Evolutionary conservation across 2,113 vertebrate genomes (phyloP), one percentile per base, ranked within the genome.

Genomic region (Ochotona curzoniae): DNA sequence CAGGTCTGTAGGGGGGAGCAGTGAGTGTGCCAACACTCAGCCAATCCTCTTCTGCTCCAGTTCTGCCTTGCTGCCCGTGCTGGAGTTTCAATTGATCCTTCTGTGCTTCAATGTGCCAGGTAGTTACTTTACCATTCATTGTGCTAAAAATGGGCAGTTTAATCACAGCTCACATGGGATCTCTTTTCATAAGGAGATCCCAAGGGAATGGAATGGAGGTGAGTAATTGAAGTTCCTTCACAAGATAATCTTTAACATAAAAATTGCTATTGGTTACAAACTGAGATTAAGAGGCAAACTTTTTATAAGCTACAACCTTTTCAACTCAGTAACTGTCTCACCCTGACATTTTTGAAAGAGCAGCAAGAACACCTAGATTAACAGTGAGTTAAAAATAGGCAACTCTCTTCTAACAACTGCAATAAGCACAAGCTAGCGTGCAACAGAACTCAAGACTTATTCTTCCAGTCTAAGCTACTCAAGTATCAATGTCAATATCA

Each of bases 231-330:
- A 95, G 2, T 32, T 14, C 4, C 30, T 87, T 91, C 26, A 84
- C 23, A 87, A 73, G n/a, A 88, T 54, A 32, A 57, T 57, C 26
- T 35, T 82, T 82, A 84, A 35, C 32, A 64, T 82, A 88, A 78
- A 86, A 90, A 88, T 44, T 82, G 47, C 26, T 92, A 57, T 64
- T 91, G 23, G 66, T 17, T 69, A 14, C 6, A 30, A 82, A 84
- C n/a, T 61, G 70, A 78, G 63, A 87, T 47, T 3, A 60, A 28
- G 30, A 35, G 21, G 49, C 13, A n/a, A 23, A 64, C 71, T 9
- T 87, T 78, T 61, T n/a, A 69, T 18, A 93, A 88, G 63, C 30
- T 83, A 32, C 32, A 71, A 25, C 73, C 49, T 92, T 90, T 87
- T 63, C 44, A 61, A 82, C 74, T 85, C 83, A 35, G 8, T 57